These are phyloP conservation scores for Callimorpha dominula DNA, from an alignment of 2,888 invertebrate species.

Conservation along the genomic window DNA sequence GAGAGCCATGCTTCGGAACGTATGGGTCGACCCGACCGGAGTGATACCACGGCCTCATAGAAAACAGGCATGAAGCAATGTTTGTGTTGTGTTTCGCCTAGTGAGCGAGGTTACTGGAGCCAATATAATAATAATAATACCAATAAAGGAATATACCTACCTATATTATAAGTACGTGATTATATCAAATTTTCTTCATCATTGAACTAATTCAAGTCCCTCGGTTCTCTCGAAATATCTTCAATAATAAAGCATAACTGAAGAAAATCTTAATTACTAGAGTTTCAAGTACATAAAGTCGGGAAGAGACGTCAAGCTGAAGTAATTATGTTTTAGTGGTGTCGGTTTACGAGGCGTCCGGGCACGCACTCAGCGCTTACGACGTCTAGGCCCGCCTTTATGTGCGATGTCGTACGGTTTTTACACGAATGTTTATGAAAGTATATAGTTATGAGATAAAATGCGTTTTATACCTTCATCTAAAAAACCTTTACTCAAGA, in stretches of 20 bases:
- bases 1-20: too few species aligned
- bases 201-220: neutral
- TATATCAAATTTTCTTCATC: neutral
- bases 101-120: too few species aligned
- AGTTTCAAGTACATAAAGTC: constrained; percentile 29
- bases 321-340: constrained; percentile 63
- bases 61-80: too few species aligned
- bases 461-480: constrained; percentile 3
- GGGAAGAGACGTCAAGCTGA: constrained; percentile 51
- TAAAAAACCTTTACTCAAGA: neutral
- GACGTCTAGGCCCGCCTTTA: constrained; percentile 24
- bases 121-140: too few species aligned
- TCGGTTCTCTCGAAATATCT: constrained; percentile 7
- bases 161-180: neutral
- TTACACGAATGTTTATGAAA: constrained; percentile 15
- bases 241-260: constrained; percentile 27
- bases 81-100: too few species aligned
- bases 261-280: constrained; percentile 35
- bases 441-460: constrained; percentile 6
- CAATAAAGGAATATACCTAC: neutral
- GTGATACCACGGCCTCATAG: too few species aligned
- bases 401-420: neutral
- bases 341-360: constrained; percentile 55
- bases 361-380: constrained; percentile 44
- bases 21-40: too few species aligned